Conservation (phyloP, 2,113 vertebrate genomes). For the Gobio gobio region DNA sequence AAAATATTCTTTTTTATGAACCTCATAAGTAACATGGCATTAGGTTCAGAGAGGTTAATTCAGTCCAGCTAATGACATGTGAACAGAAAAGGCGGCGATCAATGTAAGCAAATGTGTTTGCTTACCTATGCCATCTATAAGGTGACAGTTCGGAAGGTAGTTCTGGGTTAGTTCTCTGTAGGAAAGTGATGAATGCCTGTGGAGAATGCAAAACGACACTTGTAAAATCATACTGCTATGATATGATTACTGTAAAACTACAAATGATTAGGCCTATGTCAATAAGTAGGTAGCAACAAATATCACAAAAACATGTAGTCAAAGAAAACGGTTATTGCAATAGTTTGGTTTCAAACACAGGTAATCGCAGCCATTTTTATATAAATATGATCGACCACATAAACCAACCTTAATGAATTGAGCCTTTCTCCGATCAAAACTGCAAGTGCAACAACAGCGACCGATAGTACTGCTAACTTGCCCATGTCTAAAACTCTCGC, state of each 20-base stretch:
- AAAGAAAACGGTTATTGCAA: not conserved
- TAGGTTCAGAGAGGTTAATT: not conserved
- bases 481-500: conserved; percentile 63
- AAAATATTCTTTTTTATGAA: not conserved
- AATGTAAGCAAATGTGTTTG: not conserved
- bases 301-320: not conserved
- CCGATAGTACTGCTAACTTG: conserved; percentile 54
- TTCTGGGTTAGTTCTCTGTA: conserved; percentile 66
- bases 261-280: not conserved
- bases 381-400: not conserved
- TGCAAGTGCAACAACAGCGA: conserved; percentile 60
- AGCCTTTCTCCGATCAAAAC: conserved; percentile 69
- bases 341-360: too few species aligned
- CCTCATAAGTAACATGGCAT: not conserved
- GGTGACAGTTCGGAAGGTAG: conserved; percentile 74
- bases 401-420: conserved; percentile 66
- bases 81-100: not conserved
- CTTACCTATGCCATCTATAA: conserved; percentile 72
- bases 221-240: not conserved
- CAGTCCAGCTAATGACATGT: not conserved
- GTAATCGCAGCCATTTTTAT: not conserved
- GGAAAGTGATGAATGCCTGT: conserved; percentile 63
- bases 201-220: conserved; percentile 19
- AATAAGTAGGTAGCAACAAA: not conserved
- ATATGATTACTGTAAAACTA: not conserved